phyloP scores from a whole-genome alignment of 1,140 invertebrate species.

The Zaprionus tsacasi region DNA sequence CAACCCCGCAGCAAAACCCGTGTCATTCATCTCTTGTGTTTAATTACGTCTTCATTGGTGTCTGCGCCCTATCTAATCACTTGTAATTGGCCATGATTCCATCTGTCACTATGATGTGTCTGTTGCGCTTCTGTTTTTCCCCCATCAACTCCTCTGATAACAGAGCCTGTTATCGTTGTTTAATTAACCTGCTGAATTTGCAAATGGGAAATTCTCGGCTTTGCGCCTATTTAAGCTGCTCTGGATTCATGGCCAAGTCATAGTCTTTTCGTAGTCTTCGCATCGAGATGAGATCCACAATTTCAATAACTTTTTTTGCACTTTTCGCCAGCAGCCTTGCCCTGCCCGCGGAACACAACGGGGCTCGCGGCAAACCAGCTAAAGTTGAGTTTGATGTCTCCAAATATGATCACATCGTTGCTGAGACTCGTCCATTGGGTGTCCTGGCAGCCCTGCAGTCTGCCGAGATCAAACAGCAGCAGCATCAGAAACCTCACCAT shows the following conservation, averaged over 20 bases:
- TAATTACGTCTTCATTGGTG: too few species aligned
- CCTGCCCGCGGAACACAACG: slow-evolving; percentile 9
- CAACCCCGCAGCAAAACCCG: too few species aligned
- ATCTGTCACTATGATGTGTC: too few species aligned
- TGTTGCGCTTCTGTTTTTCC: too few species aligned
- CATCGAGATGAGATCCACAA: slow-evolving; percentile 49
- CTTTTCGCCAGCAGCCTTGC: slow-evolving; percentile 43
- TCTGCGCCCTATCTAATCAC: too few species aligned
- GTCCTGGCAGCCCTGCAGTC: background rate
- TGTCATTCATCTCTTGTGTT: too few species aligned
- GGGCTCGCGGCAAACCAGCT: slow-evolving; percentile 26
- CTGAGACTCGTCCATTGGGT: slow-evolving; percentile 43
- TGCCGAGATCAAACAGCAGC: slow-evolving; percentile 11
- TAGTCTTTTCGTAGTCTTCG: slow-evolving; percentile 35
- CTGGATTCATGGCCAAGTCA: slow-evolving; percentile 1
- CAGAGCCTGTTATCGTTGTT: too few species aligned
- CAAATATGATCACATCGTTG: slow-evolving; percentile 51
- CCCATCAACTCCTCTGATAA: too few species aligned
- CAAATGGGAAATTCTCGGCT: background rate
- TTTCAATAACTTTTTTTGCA: slow-evolving; percentile 47
- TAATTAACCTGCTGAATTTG: slow-evolving; percentile 43
- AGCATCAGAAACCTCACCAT: background rate
- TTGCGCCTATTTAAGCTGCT: slow-evolving; percentile 57
- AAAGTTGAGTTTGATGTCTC: background rate
- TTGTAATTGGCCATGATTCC: too few species aligned